Evolutionary conservation across 2,113 vertebrate genomes (phyloP), one percentile per base, ranked within the genome.

Genomic region (Dicentrarchus labrax): DNA sequence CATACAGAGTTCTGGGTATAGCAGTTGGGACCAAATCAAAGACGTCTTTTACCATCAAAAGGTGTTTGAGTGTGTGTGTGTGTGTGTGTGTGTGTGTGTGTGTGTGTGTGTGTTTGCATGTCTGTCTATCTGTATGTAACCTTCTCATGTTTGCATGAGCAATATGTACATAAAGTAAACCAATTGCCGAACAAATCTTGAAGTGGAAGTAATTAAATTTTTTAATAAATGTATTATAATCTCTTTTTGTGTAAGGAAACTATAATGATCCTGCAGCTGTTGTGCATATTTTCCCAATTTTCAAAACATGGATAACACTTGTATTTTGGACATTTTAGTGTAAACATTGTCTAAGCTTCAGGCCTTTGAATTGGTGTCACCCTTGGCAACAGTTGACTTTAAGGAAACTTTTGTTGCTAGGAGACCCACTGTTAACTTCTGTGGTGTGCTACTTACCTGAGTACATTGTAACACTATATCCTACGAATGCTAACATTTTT

Each of bases 1-100:
- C 91, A 95, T n/a, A 89, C 88, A 89, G 89, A 83, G 80, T 81
- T 87, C 56, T 73, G 69, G 88, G 71, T 87, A 79, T 10, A 82
- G 83, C 82, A 45, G 77, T 83, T 60, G 75, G 77, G 86, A 78
- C 81, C 22, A 64, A 91, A 88, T 93, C 76, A 93, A 93, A 94
- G 88, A 80, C 53, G 69, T 77, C 85, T 92, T 92, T 84, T 82
- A 89, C 80, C 74, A 77, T 88, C 70, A 86, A 88, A 84, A 69
- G 48, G 54, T 50, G 71, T 77, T 70, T 80, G 24, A 74, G 61
- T 56, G 24, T 67, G 48, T 61, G 30, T 38, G 60, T 61, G 54
- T 66, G 68, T 54, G 30, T 65, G 13, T 67, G 43, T 41, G 36
- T 45, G 50, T 61, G 17, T 65, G 47, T 50, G 43, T 36, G 47